Evolutionary conservation across 2,888 invertebrate species (phyloP), one percentile per base, ranked within the genome.

Genomic region (Drosophila emarginata): DNA sequence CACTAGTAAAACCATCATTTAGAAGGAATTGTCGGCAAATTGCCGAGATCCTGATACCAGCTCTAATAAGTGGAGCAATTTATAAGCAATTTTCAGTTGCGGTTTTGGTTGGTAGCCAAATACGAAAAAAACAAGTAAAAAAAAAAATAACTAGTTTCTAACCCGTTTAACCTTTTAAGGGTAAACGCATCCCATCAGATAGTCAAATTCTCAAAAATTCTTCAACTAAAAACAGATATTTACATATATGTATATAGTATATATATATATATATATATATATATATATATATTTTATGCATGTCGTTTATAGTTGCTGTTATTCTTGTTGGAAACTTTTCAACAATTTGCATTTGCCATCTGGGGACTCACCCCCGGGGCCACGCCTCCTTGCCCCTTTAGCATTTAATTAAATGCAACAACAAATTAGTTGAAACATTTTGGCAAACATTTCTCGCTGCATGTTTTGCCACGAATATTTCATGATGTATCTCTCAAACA

Each of bases 371-470:
- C 61, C 52, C 14, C 37, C 2, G 11, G 32, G 11, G 32, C 11
- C 11, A 32, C 40, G 18, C 54, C 18, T 39, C 51, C 18, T 37
- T 40, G 50, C n/a, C 21, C 11, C 7, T 56, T 32, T 6, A 37
- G 37, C 61, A 72, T 82, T 80, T 74, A 79, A 76, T 79, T 74
- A 78, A 53, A 77, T 78, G 73, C 64, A 72, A 68, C 69, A 45
- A 23, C 52, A 40, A 74, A 74, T 77, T 69, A 69, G 69, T 63
- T 72, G 65, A 45, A 72, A 67, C 63, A 64, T 72, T 74, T 68
- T 70, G 67, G 63, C 70, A 64, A 63, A 57, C 69, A 67, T 73
- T 74, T 64, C 45, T 37, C 50, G 51, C 28, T 53, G 64, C 62
- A 53, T 64, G 57, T 51, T 68, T 64, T 52, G 4, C 9, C 32